phyloP scores from a whole-genome alignment of 2,888 invertebrate genomes.

The Agrenia bidenticulata region DNA sequence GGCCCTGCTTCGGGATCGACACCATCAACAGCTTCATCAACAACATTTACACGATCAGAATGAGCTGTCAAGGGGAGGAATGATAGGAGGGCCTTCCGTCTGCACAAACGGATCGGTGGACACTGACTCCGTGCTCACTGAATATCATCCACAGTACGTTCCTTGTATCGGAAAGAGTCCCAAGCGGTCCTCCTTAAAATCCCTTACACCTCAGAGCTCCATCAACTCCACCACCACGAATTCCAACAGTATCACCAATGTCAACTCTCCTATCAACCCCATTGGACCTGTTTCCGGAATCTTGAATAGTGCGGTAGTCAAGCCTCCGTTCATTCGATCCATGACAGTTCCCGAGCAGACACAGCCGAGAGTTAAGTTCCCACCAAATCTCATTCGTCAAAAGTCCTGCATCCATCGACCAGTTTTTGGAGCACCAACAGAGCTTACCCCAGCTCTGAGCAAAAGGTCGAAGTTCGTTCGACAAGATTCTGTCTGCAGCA shows the following conservation, averaged over 20 bases:
- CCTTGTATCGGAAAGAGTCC: slow-evolving; percentile 49
- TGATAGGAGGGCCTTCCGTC: slow-evolving; percentile 11
- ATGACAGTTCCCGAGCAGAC: slow-evolving; percentile 51
- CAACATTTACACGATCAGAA: background rate
- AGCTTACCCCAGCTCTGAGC: slow-evolving; percentile 37
- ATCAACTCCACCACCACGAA: slow-evolving; percentile 50
- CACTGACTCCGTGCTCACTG: slow-evolving; percentile 16
- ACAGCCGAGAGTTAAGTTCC: slow-evolving; percentile 52
- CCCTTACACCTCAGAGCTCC: slow-evolving; percentile 53
- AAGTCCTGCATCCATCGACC: slow-evolving; percentile 46
- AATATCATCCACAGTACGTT: slow-evolving; percentile 37
- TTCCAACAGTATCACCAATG: slow-evolving; percentile 37
- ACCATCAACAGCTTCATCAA: slow-evolving; percentile 8
- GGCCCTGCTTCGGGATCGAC: background rate
- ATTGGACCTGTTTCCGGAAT: background rate
- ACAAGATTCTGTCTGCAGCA: slow-evolving; percentile 52
- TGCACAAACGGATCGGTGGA: slow-evolving; percentile 15
- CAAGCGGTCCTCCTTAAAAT: slow-evolving; percentile 51
- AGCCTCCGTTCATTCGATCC: slow-evolving; percentile 51
- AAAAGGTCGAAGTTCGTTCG: slow-evolving; percentile 48
- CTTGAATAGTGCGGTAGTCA: slow-evolving; percentile 17
- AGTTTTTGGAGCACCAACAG: slow-evolving; percentile 19
- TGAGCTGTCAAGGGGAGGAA: slow-evolving; percentile 27
- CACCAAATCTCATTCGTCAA: slow-evolving; percentile 50
- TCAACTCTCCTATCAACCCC: slow-evolving; percentile 31